Evolutionary conservation across 2,888 invertebrate genomes (phyloP).

Genomic region (Ophion ellenae): DNA sequence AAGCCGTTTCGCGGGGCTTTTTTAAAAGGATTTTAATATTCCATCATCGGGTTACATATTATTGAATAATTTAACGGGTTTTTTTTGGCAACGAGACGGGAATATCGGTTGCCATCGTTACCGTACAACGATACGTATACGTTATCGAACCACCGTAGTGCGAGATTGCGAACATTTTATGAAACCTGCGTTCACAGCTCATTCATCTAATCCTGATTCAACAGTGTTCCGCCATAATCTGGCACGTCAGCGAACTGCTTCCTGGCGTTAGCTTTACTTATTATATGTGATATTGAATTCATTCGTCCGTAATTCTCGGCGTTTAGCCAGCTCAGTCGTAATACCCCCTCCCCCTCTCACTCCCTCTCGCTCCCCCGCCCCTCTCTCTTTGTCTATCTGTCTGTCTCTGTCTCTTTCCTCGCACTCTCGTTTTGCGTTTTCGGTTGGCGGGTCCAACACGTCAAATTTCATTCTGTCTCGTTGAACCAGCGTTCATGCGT

Average conservation of each 20-base stretch:
- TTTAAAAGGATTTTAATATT: no score
- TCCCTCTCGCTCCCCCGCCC: neutral
- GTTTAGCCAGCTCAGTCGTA: conserved; percentile 33
- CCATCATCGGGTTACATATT: no score
- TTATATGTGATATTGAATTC: conserved; percentile 37
- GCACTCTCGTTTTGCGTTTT: conserved; percentile 26
- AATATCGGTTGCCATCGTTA: neutral
- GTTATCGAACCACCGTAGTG: neutral
- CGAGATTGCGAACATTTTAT: neutral
- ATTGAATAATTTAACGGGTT: no score
- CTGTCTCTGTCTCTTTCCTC: neutral
- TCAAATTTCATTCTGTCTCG: conserved; percentile 48
- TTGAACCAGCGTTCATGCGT: conserved; percentile 41
- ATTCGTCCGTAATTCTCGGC: conserved; percentile 40
- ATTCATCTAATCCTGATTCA: conserved; percentile 2
- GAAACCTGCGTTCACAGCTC: neutral
- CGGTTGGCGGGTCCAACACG: conserved; percentile 25
- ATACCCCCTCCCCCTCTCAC: neutral
- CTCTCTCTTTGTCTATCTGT: neutral
- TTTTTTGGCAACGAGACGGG: no score
- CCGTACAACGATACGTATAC: neutral
- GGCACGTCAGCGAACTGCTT: conserved; percentile 14
- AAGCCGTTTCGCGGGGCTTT: no score
- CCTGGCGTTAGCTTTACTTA: conserved; percentile 37
- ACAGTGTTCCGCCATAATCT: conserved; percentile 1